Evolutionary conservation across 53 echinoderm and acorn worm genomes (phyloP), one percentile per base, ranked within the genome.

Genomic region (Holothuria scabra): DNA sequence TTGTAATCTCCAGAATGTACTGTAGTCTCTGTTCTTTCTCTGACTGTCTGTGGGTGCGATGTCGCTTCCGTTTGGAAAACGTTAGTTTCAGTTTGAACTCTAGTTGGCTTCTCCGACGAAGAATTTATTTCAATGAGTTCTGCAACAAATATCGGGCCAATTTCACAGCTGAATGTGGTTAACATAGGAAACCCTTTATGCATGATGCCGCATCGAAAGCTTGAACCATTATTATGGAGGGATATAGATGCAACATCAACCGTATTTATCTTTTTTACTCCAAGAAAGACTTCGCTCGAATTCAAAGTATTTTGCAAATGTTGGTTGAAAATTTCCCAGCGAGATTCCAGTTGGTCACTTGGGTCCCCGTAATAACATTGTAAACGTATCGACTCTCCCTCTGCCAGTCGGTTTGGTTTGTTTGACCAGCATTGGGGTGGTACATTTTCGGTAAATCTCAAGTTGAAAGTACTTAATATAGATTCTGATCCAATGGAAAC

Each of bases 281-380:
- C 75, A 18, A 75, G 14, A 5, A 49, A 24, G 8, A 46, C 28
- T 26, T 46, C 52, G 16, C 28, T 44, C 25, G 75, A 75, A 22
- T 46, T 28, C 12, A 75, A 25, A 28, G 44, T 56, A 11, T 46
- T 24, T 12, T 10, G 25, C 23, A 11, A 22, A 56, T 25, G 10
- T 28, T 26, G 75, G 23, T 35, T 22, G 75, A 75, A 25, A 44
- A 11, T 48, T 22, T 46, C 48, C 75, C 75, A 75, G 48, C 9
- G 24, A 1, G 75, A 75, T n/a, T 23, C 48, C 12, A 75, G 44
- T 55, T 38, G 25, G 26, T 75, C 26, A 19, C 8, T 22, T 25
- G n/a, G 12, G n/a, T 75, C 75, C 21, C 46, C 48, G 25, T n/a
- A 75, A 46, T 46, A 75, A 75, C 75, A 75, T 46, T 46, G 21